Evolutionary conservation across 2,113 vertebrate genomes (phyloP), one percentile per base, ranked within the genome.

Genomic region (Paradoxurus hermaphroditus): DNA sequence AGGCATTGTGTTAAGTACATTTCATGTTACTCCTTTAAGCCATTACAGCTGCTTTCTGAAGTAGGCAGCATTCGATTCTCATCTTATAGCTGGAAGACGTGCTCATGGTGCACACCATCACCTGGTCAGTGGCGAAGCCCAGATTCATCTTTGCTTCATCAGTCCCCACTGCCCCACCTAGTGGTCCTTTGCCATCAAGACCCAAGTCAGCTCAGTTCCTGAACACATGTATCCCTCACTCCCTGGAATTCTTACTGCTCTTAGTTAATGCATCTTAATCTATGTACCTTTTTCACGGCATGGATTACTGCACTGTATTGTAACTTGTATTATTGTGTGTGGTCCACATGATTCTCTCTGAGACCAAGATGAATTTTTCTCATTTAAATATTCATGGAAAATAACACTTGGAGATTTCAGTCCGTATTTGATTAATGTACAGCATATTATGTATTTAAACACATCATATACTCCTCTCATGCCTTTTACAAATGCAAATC

Each of bases 281-380:
- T 10, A 3, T 0, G 2, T 10, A 4, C 34, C 51, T 19, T 12
- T 59, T 49, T 46, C 78, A 34, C 12, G 1, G 25, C 14, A 9
- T 31, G 29, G 25, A 78, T 51, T 23, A 82, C 3, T 49, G 59
- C 4, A 12, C 5, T 59, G 53, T 31, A 49, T 46, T 56, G 10
- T 44, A 72, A 56, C 31, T 41, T 5, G 19, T 53, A n/a, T 1
- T 14, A 62, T 18, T 77, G 19, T 82, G 56, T 49, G 65, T 77
- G 13, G 41, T 1, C 21, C 21, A 29, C 34, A 34, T 1, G 12
- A 21, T 21, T 49, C 29, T 51, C 53, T 70, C 68, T 79, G 34
- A 59, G 29, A 46, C 11, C 23, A 46, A 1, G 19, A 59, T 25
- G 14, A 59, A 25, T 53, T 94, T 75, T 53, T 56, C 16, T 59